Evolutionary conservation across 1,140 invertebrate species (phyloP).

Genomic region (Panulirus ornatus): DNA sequence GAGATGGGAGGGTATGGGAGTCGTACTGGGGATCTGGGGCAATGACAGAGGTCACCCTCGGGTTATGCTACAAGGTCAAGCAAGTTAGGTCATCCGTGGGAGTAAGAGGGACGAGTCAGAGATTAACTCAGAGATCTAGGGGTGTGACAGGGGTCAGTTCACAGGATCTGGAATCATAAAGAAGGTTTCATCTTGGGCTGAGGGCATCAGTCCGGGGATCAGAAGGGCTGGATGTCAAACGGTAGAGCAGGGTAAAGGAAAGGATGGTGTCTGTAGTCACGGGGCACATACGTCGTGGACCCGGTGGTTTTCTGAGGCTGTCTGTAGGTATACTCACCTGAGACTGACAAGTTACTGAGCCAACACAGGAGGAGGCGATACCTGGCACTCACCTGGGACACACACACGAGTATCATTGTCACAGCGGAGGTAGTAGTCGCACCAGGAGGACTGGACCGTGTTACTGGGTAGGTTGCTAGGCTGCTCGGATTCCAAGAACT

Average conservation of each 20-base stretch:
- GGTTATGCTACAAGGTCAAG: background rate
- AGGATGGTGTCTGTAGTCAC: too few species aligned
- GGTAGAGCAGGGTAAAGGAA: too few species aligned
- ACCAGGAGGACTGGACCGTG: conserved; percentile 33
- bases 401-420: background rate
- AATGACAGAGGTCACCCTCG: background rate
- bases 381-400: background rate
- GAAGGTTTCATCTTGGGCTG: too few species aligned
- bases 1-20: background rate
- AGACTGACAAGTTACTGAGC: too few species aligned
- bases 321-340: background rate
- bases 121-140: background rate
- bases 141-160: too few species aligned
- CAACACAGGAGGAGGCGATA: background rate
- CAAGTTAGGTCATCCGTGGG: background rate
- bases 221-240: too few species aligned
- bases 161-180: too few species aligned
- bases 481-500: background rate
- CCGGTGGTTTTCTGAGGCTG: background rate
- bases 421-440: conserved; percentile 22
- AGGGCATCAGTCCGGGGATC: too few species aligned
- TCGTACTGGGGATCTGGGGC: background rate
- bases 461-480: background rate
- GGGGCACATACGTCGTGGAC: too few species aligned
- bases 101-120: background rate